Evolutionary conservation across 2,888 invertebrate genomes (phyloP), one percentile per base, ranked within the genome.

Genomic region (Lacanobia oleracea): DNA sequence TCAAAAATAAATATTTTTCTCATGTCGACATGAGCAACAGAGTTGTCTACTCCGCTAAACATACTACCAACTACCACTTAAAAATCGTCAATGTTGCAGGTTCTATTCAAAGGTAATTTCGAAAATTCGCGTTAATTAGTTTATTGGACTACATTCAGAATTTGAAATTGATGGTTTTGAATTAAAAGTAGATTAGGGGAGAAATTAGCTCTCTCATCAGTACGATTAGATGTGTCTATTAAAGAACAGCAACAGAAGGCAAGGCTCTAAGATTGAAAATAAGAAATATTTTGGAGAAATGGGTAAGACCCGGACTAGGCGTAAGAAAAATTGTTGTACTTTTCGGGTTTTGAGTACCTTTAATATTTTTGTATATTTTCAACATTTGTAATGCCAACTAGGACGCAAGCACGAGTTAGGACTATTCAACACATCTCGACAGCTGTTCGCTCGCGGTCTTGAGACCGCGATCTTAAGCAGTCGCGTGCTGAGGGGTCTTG

Each of bases 191-290:
- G 77, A 14, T 63, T 33, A 50, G 51, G 33, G n/a, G 77, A 53
- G 77, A 62, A 33, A 21, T 77, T 60, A 69, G 60, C 33, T 77
- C 71, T 53, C 82, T 70, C 57, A 27, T 72, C 40, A 37, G 48
- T 57, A 51, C 67, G 59, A 54, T 67, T 63, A 43, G 40, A 60
- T 60, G 61, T 82, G 74, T 79, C 61, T 68, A 79, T 67, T 37
- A 23, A 57, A 64, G 54, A 45, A 62, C 65, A 67, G 79, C 73
- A 82, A 79, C 83, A 67, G 33, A 79, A 83, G 62, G 40, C 73
- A 79, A 61, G 74, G 79, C 69, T 83, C 75, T 80, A 67, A 80
- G 69, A 75, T 72, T 67, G 61, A 51, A 54, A 62, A 23, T 33
- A 37, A 10, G 21, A 33, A 14, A 23, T 21, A 40, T 40, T 23